Conservation (phyloP, 2,113 vertebrate genomes). For the Dascyllus trimaculatus region DNA sequence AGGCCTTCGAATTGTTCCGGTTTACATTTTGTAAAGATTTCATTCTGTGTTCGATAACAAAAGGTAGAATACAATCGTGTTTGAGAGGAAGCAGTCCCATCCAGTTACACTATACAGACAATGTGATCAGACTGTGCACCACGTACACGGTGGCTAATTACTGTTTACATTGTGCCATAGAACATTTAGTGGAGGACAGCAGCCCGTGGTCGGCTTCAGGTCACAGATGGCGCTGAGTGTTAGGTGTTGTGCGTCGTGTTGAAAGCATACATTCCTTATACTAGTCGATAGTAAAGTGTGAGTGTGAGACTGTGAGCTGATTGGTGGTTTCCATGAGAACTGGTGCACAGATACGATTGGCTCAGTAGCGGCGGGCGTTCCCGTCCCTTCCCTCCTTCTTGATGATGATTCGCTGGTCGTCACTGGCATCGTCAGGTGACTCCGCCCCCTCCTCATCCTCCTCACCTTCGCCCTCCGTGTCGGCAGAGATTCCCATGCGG, state of each 20-base stretch:
- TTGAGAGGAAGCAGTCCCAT: conserved; percentile 59
- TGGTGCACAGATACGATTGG: conserved; percentile 61
- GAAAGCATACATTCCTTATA: conserved; percentile 87
- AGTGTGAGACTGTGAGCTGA: conserved; percentile 72
- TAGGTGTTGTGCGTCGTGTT: conserved; percentile 78
- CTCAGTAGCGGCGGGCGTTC: conserved; percentile 88
- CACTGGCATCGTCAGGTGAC: conserved; percentile 86
- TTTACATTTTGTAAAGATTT: conserved; percentile 56
- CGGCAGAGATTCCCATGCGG: conserved; percentile 82
- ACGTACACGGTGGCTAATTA: conserved; percentile 73
- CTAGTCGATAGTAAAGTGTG: conserved; percentile 80
- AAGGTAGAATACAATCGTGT: conserved; percentile 73
- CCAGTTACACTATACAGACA: conserved; percentile 76
- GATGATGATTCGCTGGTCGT: conserved; percentile 90
- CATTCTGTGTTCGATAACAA: conserved; percentile 69
- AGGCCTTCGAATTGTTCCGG: conserved; percentile 44
- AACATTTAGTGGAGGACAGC: conserved; percentile 81
- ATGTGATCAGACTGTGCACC: conserved; percentile 74
- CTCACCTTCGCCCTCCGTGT: conserved; percentile 79
- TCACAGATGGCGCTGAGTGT: conserved; percentile 77
- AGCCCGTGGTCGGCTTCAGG: conserved; percentile 73
- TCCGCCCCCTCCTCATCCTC: conserved; percentile 92
- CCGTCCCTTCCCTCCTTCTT: conserved; percentile 85
- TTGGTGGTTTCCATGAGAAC: conserved; percentile 76
- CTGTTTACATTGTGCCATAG: conserved; percentile 82